Base-by-base conservation (phyloP, 2,113 vertebrate species). In the Apus apus region DNA sequence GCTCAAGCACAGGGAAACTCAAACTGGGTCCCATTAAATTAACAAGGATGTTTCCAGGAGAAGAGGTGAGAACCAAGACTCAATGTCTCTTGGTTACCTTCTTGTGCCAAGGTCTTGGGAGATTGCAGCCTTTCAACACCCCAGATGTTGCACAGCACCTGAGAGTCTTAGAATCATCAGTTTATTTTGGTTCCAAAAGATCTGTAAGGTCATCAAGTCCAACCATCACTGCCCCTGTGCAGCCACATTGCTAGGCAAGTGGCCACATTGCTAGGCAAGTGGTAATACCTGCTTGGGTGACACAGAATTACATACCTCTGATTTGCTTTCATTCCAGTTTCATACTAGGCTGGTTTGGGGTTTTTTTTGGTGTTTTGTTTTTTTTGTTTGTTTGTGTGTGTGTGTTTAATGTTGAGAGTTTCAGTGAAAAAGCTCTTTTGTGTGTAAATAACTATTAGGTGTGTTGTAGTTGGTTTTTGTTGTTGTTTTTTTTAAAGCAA, bases 391-490 rank as follows among this genome's bases (percentile, higher is more conserved):
- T 38, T 38, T 38, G 38, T 38, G 38, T 38, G 38, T 38, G 38
- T 38, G 38, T 38, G 38, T 38, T 8, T 38, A 38, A 38, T 0
- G 0, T 43, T 92, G 54, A 68, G 40, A 30, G 48, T 84, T 92
- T 89, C 79, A 61, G 53, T n/a, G 32, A 34, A 61, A 84, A 78
- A 68, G 65, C 61, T 90, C 73, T 89, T 93, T 75, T 87, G 83
- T 87, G 84, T 74, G 82, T 96, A 95, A 96, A 97, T 93, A 96
- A 86, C 58, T 85, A 76, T 68, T 61, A 95, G 74, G 61, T 93
- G 80, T 15, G 8, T 19, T 53, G 34, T 5, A 34, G 10, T 43
- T 43, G 40, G 15, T 14, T 48, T 48, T 48, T 48, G 48, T 48
- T 38, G 27, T 15, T 50, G 51, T 50, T 17, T 74, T 82, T 91